Evolutionary conservation across 64 coral and sea anemone genomes (phyloP).

Genomic region (Montipora efflorescens): DNA sequence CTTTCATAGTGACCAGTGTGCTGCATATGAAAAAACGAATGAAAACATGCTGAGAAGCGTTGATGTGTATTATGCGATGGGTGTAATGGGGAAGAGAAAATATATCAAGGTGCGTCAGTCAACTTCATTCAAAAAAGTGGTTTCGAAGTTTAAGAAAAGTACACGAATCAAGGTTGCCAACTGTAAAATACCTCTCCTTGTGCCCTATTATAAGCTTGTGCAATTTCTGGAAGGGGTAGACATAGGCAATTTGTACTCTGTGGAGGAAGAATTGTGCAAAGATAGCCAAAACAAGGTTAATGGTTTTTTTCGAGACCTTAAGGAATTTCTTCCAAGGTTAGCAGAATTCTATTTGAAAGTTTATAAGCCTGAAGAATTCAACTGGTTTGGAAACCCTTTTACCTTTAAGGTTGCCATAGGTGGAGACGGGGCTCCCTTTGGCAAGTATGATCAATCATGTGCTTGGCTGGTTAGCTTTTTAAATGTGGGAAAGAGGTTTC

Average conservation of each 20-base stretch:
- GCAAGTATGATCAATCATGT: constrained; percentile 51
- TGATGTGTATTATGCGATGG: constrained; percentile 66
- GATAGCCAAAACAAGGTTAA: constrained; percentile 70
- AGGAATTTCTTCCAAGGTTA: constrained; percentile 46
- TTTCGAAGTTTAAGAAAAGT: constrained; percentile 51
- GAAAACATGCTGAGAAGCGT: constrained; percentile 64
- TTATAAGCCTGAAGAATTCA: constrained; percentile 24
- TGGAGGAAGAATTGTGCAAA: constrained; percentile 58
- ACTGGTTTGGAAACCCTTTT: constrained; percentile 7
- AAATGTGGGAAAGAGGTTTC: constrained; percentile 47
- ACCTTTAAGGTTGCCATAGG: constrained; percentile 49
- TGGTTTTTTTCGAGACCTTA: constrained; percentile 63
- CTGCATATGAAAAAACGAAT: constrained; percentile 41
- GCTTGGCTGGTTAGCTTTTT: constrained; percentile 45
- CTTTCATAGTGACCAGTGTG: constrained; percentile 4
- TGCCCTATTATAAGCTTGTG: constrained; percentile 72
- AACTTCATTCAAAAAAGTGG: constrained; percentile 54
- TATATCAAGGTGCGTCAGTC: constrained; percentile 39
- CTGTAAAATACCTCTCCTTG: constrained; percentile 47
- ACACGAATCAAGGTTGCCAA: constrained; percentile 20
- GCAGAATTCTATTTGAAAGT: constrained; percentile 60
- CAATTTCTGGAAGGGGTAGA: constrained; percentile 70
- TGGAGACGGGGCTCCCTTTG: constrained; percentile 50
- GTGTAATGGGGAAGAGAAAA: constrained; percentile 74
- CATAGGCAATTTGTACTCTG: constrained; percentile 78